These are phyloP conservation scores for Anoplopoma fimbria DNA, from an alignment of 2,113 vertebrate genomes.

Conservation along the genomic window DNA sequence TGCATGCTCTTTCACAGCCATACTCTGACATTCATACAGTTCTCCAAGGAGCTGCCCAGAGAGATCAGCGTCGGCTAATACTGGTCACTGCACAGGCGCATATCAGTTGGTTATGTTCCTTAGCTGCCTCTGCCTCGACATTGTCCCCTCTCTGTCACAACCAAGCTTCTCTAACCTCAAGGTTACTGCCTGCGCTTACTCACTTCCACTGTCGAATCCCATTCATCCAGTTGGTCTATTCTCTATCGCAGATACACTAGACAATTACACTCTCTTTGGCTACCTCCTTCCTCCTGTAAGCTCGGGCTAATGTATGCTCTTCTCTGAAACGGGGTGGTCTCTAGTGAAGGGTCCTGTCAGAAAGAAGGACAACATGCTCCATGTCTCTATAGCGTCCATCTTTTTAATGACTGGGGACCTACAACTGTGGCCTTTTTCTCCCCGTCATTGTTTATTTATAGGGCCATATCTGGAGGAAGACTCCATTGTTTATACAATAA, in stretches of 20 bases:
- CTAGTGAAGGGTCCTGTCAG: constrained; percentile 1
- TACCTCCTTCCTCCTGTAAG: neutral
- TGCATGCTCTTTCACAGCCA: constrained; percentile 32
- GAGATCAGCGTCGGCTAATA: constrained; percentile 25
- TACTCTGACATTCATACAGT: constrained; percentile 56
- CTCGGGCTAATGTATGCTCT: constrained; percentile 19
- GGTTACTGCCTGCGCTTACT: constrained; percentile 44
- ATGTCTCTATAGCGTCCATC: constrained; percentile 18
- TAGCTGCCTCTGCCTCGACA: constrained; percentile 27
- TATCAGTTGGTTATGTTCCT: constrained; percentile 47
- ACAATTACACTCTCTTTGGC: neutral
- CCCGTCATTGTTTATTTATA: constrained; percentile 18
- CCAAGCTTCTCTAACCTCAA: constrained; percentile 30
- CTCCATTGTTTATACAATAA: neutral
- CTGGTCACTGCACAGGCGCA: constrained; percentile 29
- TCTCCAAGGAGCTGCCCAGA: constrained; percentile 39
- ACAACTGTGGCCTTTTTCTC: neutral
- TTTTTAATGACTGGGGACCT: constrained; percentile 48
- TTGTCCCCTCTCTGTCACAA: constrained; percentile 30
- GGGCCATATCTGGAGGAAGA: constrained; percentile 19
- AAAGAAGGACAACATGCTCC: constrained; percentile 18
- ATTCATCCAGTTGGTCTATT: constrained; percentile 37
- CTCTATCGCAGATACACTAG: neutral
- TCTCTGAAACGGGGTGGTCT: constrained; percentile 27
- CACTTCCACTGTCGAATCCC: constrained; percentile 28